phyloP scores from a whole-genome alignment of 2,797 vertebrate genomes.

The Carapus acus region DNA sequence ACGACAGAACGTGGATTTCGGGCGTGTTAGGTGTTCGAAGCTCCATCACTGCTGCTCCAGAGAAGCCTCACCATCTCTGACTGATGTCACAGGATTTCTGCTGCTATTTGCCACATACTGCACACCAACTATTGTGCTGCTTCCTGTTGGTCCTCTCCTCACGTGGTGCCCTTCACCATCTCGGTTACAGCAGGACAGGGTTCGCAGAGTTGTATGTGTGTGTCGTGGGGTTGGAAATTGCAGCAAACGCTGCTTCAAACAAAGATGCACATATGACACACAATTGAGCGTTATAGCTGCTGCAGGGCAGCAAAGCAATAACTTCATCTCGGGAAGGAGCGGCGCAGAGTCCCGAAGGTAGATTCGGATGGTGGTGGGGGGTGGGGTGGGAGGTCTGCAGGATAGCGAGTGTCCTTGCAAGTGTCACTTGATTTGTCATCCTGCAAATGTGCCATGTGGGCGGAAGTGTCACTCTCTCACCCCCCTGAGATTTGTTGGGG shows the following conservation, averaged over 20 bases:
- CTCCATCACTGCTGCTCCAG: too few species aligned
- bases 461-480: constrained; percentile 30
- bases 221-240: constrained; percentile 50
- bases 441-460: constrained; percentile 36
- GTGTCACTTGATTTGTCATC: constrained; percentile 49
- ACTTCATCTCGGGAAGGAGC: constrained; percentile 50
- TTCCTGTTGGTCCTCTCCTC: too few species aligned
- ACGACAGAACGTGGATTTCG: too few species aligned
- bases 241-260: constrained; percentile 45
- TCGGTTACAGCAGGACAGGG: constrained; percentile 25
- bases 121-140: too few species aligned
- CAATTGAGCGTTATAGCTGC: constrained; percentile 31
- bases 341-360: too few species aligned
- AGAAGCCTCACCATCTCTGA: too few species aligned
- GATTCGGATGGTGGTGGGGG: too few species aligned
- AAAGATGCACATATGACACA: constrained; percentile 55
- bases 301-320: constrained; percentile 47
- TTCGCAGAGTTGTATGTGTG: too few species aligned
- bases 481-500: constrained; percentile 20
- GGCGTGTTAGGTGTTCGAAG: too few species aligned
- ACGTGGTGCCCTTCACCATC: constrained; percentile 23
- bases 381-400: too few species aligned
- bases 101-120: too few species aligned
- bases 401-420: constrained; percentile 40
- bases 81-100: too few species aligned